Percentiles rank a stretch among this genome's conserved stretches.
Evolutionary conservation across 2,113 vertebrate genomes (phyloP).

Genomic region (Platichthys stellatus): DNA sequence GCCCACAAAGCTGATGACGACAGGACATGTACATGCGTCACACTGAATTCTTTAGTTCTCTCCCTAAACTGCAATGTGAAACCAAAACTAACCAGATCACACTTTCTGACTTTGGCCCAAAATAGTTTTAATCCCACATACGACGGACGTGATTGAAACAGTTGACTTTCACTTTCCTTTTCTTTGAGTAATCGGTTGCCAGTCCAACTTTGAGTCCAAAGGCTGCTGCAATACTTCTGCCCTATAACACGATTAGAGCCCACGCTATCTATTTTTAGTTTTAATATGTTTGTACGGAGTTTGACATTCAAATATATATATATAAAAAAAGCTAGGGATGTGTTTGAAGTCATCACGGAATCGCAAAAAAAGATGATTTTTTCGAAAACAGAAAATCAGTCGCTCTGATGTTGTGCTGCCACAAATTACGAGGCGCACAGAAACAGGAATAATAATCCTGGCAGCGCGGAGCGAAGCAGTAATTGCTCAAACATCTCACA

Average conservation of each 20-base stretch:
- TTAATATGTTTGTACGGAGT: background rate
- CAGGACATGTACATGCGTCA: too few species aligned
- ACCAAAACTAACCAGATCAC: too few species aligned
- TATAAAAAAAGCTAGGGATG: background rate
- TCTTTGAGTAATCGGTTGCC: background rate
- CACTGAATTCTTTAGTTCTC: too few species aligned
- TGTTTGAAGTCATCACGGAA: slow-evolving; percentile 26
- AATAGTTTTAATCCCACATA: too few species aligned
- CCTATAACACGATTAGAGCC: background rate
- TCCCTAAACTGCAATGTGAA: too few species aligned
- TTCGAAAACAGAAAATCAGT: background rate
- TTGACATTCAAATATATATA: background rate
- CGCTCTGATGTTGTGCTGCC: slow-evolving; percentile 18
- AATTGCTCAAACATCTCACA: slow-evolving; percentile 33
- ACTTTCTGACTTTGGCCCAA: too few species aligned
- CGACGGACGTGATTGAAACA: too few species aligned
- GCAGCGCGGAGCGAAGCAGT: slow-evolving; percentile 5
- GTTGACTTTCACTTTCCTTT: too few species aligned
- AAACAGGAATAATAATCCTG: slow-evolving; percentile 23
- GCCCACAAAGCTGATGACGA: too few species aligned
- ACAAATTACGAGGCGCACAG: slow-evolving; percentile 21
- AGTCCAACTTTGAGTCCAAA: background rate
- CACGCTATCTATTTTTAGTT: background rate
- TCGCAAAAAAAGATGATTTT: background rate
- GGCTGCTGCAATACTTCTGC: background rate